phyloP scores from a whole-genome alignment of 2,113 vertebrate genomes.

The Phalacrocorax carbo region DNA sequence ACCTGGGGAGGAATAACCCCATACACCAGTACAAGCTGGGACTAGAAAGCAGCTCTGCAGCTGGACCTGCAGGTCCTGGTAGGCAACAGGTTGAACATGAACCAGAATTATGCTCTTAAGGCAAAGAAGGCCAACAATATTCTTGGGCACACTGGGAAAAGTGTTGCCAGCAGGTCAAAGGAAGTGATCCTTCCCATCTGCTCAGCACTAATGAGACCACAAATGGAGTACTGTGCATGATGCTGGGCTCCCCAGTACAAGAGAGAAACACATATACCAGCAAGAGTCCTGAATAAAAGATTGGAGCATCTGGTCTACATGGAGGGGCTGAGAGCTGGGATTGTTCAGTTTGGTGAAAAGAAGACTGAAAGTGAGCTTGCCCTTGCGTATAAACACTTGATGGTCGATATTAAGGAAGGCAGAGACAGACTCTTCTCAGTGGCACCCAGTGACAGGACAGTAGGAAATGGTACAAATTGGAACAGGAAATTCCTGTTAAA shows the following conservation, averaged over 20 bases:
- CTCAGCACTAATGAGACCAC: not conserved
- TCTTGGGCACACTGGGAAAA: not conserved
- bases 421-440: not conserved
- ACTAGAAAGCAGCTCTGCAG: not conserved
- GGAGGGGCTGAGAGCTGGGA: not conserved
- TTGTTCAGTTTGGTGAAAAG: not conserved
- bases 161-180: not conserved
- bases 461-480: not conserved
- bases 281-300: not conserved
- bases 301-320: not conserved
- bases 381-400: not conserved
- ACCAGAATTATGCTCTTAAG: not conserved
- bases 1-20: not conserved
- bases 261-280: not conserved
- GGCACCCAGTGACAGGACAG: not conserved
- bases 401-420: not conserved
- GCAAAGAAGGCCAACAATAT: not conserved
- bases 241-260: not conserved
- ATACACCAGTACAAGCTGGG: no score
- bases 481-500: not conserved
- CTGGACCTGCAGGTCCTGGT: accelerated
- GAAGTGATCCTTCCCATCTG: not conserved
- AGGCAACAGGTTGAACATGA: not conserved
- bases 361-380: not conserved
- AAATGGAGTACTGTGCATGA: not conserved